Percentiles rank a stretch among this genome's conserved stretches.
These are phyloP conservation scores for Drosophila histrio DNA, from an alignment of 2,888 invertebrate genomes.

Conservation along the genomic window DNA sequence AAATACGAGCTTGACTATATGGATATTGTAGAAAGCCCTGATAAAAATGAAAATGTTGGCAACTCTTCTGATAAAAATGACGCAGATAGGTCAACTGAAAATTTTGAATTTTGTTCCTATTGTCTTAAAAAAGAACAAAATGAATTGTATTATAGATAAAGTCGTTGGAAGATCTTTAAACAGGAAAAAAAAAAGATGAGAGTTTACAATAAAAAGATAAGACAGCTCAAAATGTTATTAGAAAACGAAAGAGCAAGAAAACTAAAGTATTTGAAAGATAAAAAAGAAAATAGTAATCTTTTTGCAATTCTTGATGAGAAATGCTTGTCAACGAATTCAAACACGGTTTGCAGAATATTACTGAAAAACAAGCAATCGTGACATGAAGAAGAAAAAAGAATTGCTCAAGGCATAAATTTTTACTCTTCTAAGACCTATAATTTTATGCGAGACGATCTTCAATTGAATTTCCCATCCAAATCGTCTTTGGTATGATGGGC, in stretches of 20 bases:
- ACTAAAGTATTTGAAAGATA: not conserved
- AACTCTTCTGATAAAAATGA: not conserved
- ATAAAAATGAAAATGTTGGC: not conserved
- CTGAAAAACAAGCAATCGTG: not conserved
- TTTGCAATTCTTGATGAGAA: not conserved
- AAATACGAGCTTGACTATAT: not conserved
- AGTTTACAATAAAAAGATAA: not conserved
- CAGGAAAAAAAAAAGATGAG: not conserved
- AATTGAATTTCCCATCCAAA: too few species aligned
- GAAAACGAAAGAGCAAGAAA: not conserved
- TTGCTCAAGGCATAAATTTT: slow-evolving; percentile 1
- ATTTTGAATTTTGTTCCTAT: not conserved
- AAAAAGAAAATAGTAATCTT: not conserved
- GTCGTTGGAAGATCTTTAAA: not conserved
- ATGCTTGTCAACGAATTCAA: not conserved
- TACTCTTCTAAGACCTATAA: not conserved
- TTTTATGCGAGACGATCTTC: slow-evolving; percentile 5
- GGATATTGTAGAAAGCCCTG: not conserved
- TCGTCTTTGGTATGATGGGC: too few species aligned
- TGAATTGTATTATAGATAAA: not conserved
- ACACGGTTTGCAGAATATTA: too few species aligned
- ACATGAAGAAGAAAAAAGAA: not conserved
- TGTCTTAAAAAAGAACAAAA: not conserved
- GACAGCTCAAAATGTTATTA: not conserved
- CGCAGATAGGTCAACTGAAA: not conserved